Base-by-base conservation (phyloP, 2,888 invertebrate genomes). In the Mythimna ferrago region DNA sequence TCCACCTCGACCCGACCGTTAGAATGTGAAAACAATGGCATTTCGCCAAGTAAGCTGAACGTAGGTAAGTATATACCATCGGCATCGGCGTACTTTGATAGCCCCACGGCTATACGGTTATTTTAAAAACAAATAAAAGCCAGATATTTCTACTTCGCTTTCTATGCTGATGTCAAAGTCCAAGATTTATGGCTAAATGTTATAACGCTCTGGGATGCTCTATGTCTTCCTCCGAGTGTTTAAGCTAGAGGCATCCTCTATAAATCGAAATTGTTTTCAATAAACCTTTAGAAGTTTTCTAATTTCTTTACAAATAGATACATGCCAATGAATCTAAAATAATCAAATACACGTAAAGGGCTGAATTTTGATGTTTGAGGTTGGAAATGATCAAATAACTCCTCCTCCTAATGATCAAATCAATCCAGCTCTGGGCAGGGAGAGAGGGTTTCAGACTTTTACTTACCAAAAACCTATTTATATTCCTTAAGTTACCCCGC, bases 21-120 rank as follows among this genome's bases (percentile, higher is more conserved):
- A 82, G 80, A 80, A 87, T 87, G 85, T 83, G 78, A 83, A 85
- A 88, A 89, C 88, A 86, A 88, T 90, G 89, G 89, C 90, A 84
- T 11, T 38, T 63, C 44, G 90, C 89, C 90, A 90, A 86, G 67
- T 75, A 65, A 75, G 58, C 57, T 41, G 73, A 85, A 86, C 83
- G 87, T 80, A 66, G 62, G 54, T 48, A 32, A n/a, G 53, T 54
- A 53, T 56, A 26, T 66, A 56, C 71, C 56, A 78, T 58, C 66
- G 69, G 74, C 63, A 73, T 74, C 69, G 68, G 44, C 69, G 66
- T 57, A 71, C 63, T 65, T 76, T 80, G 82, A 84, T 81, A 80
- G 66, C 80, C 60, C 61, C 62, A 54, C 79, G 60, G 82, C 54
- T 67, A 41, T 69, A 57, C 75, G 48, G 71, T 66, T 80, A 78